phyloP scores from a whole-genome alignment of 1,140 invertebrate genomes.

The Aphelenchoides avenae region DNA sequence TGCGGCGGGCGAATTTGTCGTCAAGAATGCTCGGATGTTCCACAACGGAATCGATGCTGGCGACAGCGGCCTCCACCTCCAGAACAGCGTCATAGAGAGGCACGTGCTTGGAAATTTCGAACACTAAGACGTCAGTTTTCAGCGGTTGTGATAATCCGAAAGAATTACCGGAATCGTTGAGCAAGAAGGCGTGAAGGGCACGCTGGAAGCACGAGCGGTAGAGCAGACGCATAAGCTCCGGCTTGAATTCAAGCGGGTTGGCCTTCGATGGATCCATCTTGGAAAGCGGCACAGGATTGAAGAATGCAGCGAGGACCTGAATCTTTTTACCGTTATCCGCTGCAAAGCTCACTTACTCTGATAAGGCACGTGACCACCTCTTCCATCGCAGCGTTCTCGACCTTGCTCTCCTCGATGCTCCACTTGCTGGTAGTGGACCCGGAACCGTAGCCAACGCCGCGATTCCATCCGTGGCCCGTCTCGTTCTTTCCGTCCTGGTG shows the following conservation, averaged over 20 bases:
- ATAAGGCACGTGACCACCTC: constrained; percentile 81
- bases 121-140: constrained; percentile 64
- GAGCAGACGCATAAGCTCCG: constrained; percentile 73
- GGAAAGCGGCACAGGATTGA: too few relatives aligned
- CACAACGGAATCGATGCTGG: constrained; percentile 15
- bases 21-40: background rate
- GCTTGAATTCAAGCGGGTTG: too few relatives aligned
- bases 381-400: constrained; percentile 80
- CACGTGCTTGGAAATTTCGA: constrained; percentile 84
- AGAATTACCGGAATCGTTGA: constrained; percentile 77
- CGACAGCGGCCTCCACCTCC: too few relatives aligned
- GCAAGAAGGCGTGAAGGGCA: constrained; percentile 80
- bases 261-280: too few relatives aligned
- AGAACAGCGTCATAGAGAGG: constrained; percentile 23
- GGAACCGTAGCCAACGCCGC: constrained; percentile 84
- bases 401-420: constrained; percentile 86
- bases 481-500: too few relatives aligned
- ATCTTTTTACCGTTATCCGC: too few relatives aligned
- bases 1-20: background rate
- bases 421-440: constrained; percentile 86
- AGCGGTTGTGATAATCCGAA: background rate
- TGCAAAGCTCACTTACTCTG: too few relatives aligned
- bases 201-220: constrained; percentile 77
- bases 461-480: constrained; percentile 82
- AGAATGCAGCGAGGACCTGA: constrained; percentile 6